Percentiles rank a stretch among this genome's conserved stretches.
phyloP scores from a whole-genome alignment of 1,140 invertebrate species.

The Sitodiplosis mosellana region DNA sequence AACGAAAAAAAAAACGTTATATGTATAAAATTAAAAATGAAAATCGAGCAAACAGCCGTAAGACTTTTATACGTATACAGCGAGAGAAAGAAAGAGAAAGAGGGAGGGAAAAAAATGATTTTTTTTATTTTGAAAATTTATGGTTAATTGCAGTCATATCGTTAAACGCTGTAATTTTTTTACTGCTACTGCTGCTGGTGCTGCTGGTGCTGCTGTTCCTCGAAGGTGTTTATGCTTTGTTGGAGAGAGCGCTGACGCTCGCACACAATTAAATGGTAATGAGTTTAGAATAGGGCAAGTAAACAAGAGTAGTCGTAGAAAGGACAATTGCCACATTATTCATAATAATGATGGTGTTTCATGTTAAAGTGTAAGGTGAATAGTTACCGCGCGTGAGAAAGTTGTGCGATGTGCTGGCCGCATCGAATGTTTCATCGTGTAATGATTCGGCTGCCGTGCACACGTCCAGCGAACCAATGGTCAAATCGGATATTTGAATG shows the following conservation, averaged over 20 bases:
- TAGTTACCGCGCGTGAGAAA: slow-evolving; percentile 22
- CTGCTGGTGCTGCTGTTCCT: no score
- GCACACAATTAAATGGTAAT: no score
- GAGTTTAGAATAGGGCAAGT: no score
- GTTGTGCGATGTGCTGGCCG: slow-evolving; percentile 25
- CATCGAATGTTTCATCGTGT: slow-evolving; percentile 23
- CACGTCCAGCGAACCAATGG: slow-evolving; percentile 16
- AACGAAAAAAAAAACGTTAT: slow-evolving; percentile 1
- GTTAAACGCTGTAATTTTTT: background rate
- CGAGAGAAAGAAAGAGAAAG: background rate
- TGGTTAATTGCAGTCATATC: background rate
- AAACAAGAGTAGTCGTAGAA: background rate
- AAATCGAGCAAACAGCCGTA: no score
- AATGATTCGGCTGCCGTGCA: slow-evolving; percentile 18
- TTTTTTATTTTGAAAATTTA: background rate
- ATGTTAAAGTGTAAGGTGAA: background rate
- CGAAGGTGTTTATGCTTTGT: no score
- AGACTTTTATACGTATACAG: no score
- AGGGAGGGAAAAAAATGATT: background rate
- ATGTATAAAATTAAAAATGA: background rate
- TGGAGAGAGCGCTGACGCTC: no score
- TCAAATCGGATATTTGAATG: slow-evolving; percentile 22
- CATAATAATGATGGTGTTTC: background rate
- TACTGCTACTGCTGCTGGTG: no score
- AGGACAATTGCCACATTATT: background rate